These are phyloP conservation scores for Drosophila merina DNA, from an alignment of 2,888 invertebrate species.

Conservation along the genomic window DNA sequence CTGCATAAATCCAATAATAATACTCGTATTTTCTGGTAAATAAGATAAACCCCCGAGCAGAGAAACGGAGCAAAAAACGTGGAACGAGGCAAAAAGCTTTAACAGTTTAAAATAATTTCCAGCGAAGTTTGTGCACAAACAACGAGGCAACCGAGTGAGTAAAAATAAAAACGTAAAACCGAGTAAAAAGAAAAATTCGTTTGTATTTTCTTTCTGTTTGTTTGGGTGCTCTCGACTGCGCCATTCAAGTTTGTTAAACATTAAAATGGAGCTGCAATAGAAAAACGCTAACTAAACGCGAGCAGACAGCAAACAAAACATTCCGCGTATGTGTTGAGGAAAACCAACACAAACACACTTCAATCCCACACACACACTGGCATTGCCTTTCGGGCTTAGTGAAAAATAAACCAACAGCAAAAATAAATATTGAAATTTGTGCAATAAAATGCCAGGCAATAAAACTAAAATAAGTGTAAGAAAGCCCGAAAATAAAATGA, in stretches of 20 bases:
- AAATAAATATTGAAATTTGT: slow-evolving; percentile 76
- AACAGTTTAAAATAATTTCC: slow-evolving; percentile 60
- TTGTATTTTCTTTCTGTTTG: slow-evolving; percentile 37
- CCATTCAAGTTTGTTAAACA: slow-evolving; percentile 69
- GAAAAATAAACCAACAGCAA: slow-evolving; percentile 62
- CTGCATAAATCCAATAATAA: not conserved
- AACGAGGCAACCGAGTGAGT: slow-evolving; percentile 20
- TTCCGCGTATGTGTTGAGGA: slow-evolving; percentile 4
- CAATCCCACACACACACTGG: slow-evolving; percentile 11
- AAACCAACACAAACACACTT: slow-evolving; percentile 20
- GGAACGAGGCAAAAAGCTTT: slow-evolving; percentile 14
- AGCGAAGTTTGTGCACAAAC: slow-evolving; percentile 41
- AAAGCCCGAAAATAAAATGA: slow-evolving; percentile 18
- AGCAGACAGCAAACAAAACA: slow-evolving; percentile 46
- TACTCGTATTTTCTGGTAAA: not conserved
- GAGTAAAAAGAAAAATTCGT: slow-evolving; percentile 15
- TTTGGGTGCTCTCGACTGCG: slow-evolving; percentile 43
- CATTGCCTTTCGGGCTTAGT: slow-evolving; percentile 46
- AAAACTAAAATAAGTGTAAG: slow-evolving; percentile 56
- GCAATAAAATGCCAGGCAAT: slow-evolving; percentile 66
- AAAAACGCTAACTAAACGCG: slow-evolving; percentile 64
- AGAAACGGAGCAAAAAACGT: slow-evolving; percentile 1
- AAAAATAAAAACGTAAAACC: slow-evolving; percentile 28
- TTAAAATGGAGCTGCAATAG: slow-evolving; percentile 58
- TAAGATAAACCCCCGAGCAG: slow-evolving; percentile 1